A percentile compares a stretch with the other conserved stretches of the same genome.
Evolutionary conservation across 2,797 vertebrate genomes (phyloP).

Genomic region (Protosalanx chinensis): DNA sequence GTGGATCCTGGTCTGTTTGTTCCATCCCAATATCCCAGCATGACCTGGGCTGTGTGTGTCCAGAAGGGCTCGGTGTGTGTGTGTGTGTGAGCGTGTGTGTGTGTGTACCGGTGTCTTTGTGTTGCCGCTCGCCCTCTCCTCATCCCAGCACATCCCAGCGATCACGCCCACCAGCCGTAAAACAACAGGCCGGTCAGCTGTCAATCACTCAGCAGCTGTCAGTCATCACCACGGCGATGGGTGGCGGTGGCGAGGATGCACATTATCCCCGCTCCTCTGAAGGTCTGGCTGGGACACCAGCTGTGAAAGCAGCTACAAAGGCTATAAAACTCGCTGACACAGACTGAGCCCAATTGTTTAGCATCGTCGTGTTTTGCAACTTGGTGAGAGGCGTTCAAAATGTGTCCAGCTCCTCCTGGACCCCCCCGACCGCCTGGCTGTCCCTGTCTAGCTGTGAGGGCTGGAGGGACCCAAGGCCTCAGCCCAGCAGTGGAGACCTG

Average conservation of each 20-base stretch:
- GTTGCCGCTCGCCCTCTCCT: slow-evolving; percentile 15
- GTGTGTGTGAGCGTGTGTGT: not conserved
- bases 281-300: too few species aligned
- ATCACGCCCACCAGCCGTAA: not conserved
- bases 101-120: slow-evolving; percentile 11
- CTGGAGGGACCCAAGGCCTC: too few species aligned
- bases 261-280: too few species aligned
- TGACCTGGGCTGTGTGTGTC: not conserved
- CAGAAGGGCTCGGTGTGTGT: not conserved
- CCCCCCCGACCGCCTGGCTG: too few species aligned
- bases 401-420: too few species aligned
- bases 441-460: too few species aligned
- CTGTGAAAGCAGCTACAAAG: too few species aligned
- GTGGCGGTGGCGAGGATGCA: too few species aligned
- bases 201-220: slow-evolving; percentile 19
- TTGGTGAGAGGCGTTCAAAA: too few species aligned
- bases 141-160: slow-evolving; percentile 3
- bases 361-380: too few species aligned
- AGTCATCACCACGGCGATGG: slow-evolving; percentile 1
- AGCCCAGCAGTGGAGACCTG: too few species aligned
- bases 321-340: too few species aligned
- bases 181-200: slow-evolving; percentile 17
- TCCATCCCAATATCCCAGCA: not conserved
- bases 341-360: not conserved
- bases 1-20: not conserved